Percentiles rank a stretch among this genome's conserved stretches.
phyloP scores from a whole-genome alignment of 1,140 invertebrate species.

The Pogonus chalceus region DNA sequence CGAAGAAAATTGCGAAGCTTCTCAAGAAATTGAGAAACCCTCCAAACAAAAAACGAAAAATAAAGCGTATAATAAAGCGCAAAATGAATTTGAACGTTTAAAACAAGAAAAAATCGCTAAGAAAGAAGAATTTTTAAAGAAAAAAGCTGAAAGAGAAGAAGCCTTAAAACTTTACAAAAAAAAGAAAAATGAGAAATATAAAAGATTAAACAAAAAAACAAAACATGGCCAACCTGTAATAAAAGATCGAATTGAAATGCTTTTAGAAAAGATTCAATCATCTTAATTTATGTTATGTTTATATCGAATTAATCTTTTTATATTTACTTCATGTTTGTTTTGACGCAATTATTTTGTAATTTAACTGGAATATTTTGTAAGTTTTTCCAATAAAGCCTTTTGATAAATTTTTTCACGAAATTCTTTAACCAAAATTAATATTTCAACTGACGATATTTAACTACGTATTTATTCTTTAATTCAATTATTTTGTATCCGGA shows the following conservation, averaged over 20 bases:
- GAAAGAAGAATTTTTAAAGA: constrained; percentile 38
- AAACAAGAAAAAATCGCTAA: constrained; percentile 45
- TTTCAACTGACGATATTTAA: too few species aligned
- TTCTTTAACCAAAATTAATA: neutral
- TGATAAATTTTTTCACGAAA: neutral
- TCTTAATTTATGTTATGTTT: neutral
- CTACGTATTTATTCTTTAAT: too few species aligned
- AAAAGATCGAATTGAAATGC: constrained; percentile 58
- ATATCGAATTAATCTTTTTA: too few species aligned
- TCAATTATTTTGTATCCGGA: too few species aligned
- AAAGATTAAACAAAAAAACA: constrained; percentile 58
- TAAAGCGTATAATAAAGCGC: constrained; percentile 42
- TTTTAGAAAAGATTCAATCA: constrained; percentile 53
- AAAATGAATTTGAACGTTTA: constrained; percentile 42
- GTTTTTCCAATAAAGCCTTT: too few species aligned
- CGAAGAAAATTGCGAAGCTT: constrained; percentile 20
- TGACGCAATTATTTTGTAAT: too few species aligned
- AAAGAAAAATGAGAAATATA: constrained; percentile 52
- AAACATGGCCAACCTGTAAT: constrained; percentile 69
- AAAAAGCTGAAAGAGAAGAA: constrained; percentile 45
- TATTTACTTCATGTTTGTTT: too few species aligned
- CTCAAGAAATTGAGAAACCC: constrained; percentile 24
- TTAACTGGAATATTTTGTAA: too few species aligned
- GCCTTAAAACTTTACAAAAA: constrained; percentile 54
- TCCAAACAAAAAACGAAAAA: constrained; percentile 23